Evolutionary conservation across 2,888 invertebrate species (phyloP).

Genomic region (Protonemura montana): DNA sequence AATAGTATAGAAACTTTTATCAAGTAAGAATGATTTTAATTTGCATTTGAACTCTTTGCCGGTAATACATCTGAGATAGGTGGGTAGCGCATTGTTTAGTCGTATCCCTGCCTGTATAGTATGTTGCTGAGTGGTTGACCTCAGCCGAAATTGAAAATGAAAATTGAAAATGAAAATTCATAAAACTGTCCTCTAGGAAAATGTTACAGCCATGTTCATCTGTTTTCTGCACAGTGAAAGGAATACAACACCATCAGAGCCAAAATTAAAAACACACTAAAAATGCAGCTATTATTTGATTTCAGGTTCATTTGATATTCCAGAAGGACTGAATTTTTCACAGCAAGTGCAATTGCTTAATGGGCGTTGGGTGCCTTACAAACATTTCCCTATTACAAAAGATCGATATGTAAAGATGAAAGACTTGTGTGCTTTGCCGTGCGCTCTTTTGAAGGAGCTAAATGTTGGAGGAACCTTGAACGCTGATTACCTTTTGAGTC

Average conservation of each 20-base stretch:
- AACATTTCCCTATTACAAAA: not conserved
- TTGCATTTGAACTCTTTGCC: too few relatives aligned
- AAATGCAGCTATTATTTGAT: conserved; percentile 42
- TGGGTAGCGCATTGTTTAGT: too few relatives aligned
- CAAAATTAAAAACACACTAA: not conserved
- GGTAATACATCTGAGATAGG: too few relatives aligned
- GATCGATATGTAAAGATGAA: not conserved
- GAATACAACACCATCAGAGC: not conserved
- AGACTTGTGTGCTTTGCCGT: not conserved
- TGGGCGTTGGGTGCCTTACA: conserved; percentile 58
- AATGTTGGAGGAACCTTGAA: not conserved
- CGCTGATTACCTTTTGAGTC: not conserved
- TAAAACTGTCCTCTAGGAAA: too few relatives aligned
- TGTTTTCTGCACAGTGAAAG: too few relatives aligned
- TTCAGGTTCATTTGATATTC: conserved; percentile 65
- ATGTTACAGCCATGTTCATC: too few relatives aligned
- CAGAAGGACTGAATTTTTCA: conserved; percentile 64
- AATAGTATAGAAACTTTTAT: too few relatives aligned
- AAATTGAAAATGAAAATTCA: too few relatives aligned
- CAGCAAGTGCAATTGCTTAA: conserved; percentile 63
- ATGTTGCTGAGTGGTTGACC: too few relatives aligned
- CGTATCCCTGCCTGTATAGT: too few relatives aligned
- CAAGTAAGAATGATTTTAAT: too few relatives aligned
- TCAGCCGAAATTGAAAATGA: too few relatives aligned
- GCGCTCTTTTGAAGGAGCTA: not conserved